Evolutionary conservation across 1,140 invertebrate species (phyloP).

Genomic region (Myzus persicae): DNA sequence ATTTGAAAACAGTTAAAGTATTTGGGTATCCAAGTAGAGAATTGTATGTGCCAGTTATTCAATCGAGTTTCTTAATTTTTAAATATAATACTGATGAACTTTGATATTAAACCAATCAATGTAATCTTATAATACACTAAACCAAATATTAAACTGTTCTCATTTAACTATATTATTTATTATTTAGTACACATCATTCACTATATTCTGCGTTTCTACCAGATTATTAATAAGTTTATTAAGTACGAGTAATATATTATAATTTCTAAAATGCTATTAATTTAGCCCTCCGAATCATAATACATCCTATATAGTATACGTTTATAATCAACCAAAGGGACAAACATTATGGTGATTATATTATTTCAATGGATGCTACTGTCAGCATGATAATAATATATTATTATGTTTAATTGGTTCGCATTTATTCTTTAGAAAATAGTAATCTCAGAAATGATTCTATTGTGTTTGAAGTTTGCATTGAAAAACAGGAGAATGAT

Average conservation of each 20-base stretch:
- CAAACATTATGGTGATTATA: neutral
- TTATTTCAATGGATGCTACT: neutral
- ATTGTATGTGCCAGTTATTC: neutral
- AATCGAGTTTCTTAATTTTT: neutral
- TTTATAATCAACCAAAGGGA: neutral
- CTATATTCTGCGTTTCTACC: neutral
- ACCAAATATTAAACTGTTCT: neutral
- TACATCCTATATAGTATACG: neutral
- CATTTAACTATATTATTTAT: neutral
- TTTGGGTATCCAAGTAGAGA: too few relatives aligned
- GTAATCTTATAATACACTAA: neutral
- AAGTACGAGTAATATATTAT: neutral
- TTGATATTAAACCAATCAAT: neutral
- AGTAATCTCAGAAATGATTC: neutral
- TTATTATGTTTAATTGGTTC: neutral
- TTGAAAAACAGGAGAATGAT: neutral
- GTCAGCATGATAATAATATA: neutral
- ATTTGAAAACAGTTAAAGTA: too few relatives aligned
- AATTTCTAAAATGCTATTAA: neutral
- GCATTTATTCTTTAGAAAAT: neutral
- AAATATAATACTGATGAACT: neutral
- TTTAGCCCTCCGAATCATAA: neutral
- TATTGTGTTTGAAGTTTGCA: neutral
- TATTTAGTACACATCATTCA: too few relatives aligned
- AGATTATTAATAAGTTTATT: neutral